These are phyloP conservation scores for Drosophila neutralis DNA, from an alignment of 2,888 invertebrate species.

Conservation along the genomic window DNA sequence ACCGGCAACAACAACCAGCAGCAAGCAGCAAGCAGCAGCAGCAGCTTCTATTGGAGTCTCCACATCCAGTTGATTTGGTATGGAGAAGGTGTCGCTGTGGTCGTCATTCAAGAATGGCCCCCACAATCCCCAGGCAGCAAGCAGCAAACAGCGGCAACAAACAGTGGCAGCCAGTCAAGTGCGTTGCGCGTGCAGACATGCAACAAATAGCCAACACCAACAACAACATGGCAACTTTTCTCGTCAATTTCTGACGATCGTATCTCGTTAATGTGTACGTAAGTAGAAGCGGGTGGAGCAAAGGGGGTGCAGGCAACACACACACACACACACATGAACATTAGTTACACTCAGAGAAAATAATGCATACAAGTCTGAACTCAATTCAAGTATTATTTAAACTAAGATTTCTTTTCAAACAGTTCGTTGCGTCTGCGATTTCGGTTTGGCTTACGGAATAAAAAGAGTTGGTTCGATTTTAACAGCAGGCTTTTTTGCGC, in stretches of 20 bases:
- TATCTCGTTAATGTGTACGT: constrained; percentile 56
- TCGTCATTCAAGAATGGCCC: constrained; percentile 64
- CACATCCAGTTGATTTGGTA: constrained; percentile 63
- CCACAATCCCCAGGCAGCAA: constrained; percentile 22
- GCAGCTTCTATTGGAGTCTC: constrained; percentile 68
- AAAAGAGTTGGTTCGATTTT: background rate
- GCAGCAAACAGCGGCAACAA: constrained; percentile 33
- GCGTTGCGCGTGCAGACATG: constrained; percentile 74
- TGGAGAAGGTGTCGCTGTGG: constrained; percentile 68
- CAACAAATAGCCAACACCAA: constrained; percentile 49
- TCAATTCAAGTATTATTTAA: background rate
- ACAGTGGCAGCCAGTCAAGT: constrained; percentile 50
- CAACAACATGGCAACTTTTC: constrained; percentile 41
- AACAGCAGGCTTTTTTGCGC: background rate
- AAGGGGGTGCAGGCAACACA: background rate
- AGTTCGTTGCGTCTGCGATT: background rate
- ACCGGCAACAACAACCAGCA: constrained; percentile 9
- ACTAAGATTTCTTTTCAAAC: background rate
- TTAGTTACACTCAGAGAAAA: constrained; percentile 2
- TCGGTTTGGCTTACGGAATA: background rate
- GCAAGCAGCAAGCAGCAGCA: constrained; percentile 33
- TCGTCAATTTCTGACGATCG: constrained; percentile 57
- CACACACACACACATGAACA: background rate
- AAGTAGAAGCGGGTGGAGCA: constrained; percentile 33
- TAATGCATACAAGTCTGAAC: background rate